phyloP scores from a whole-genome alignment of 2,888 invertebrate genomes.

The Eucera pruinosa region DNA sequence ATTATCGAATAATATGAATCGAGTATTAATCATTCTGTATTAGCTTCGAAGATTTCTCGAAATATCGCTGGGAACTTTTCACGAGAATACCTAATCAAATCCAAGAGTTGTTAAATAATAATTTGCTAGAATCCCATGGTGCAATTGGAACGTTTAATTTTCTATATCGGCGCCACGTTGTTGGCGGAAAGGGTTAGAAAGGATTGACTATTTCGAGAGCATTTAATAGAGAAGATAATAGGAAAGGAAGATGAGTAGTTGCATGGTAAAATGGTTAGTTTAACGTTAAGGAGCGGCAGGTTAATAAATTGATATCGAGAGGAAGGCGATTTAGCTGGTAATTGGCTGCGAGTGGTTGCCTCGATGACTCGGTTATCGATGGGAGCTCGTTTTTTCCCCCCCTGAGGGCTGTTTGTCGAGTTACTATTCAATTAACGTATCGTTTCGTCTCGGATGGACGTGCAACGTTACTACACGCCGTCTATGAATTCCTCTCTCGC shows the following conservation, averaged over 20 bases:
- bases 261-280: neutral
- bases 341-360: constrained; percentile 43
- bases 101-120: too few relatives aligned
- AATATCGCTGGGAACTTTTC: too few relatives aligned
- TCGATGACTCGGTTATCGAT: constrained; percentile 45
- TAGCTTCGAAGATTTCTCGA: too few relatives aligned
- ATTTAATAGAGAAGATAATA: too few relatives aligned
- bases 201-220: too few relatives aligned
- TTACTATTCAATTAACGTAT: constrained; percentile 54
- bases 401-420: constrained; percentile 35
- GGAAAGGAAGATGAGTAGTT: neutral
- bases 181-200: too few relatives aligned
- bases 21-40: too few relatives aligned
- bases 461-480: constrained; percentile 34
- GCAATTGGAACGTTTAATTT: too few relatives aligned
- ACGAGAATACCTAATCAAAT: too few relatives aligned
- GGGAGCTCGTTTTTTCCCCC: constrained; percentile 12
- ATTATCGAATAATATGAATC: too few relatives aligned
- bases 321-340: constrained; percentile 45
- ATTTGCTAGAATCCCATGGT: too few relatives aligned
- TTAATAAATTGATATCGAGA: constrained; percentile 49
- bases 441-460: constrained; percentile 44
- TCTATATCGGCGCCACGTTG: too few relatives aligned
- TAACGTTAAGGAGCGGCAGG: constrained; percentile 37
- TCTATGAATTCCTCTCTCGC: neutral